Conservation (phyloP, 1,140 invertebrate species). For the Batillaria attramentaria region DNA sequence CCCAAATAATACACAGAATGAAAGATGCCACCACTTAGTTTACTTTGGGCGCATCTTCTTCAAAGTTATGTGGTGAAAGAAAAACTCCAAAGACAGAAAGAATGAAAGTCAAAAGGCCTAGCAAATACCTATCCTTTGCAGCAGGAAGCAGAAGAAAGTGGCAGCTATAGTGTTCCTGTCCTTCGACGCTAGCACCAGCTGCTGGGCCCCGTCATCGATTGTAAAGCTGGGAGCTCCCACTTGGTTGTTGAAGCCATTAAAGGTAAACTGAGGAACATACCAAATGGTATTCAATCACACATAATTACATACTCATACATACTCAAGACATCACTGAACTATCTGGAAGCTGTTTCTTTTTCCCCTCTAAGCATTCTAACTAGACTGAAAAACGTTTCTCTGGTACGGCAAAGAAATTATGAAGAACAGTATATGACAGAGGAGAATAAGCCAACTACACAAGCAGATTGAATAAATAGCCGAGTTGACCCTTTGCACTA, state of each 20-base stretch:
- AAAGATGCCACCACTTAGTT: too few species aligned
- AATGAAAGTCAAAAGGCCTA: background rate
- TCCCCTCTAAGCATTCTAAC: background rate
- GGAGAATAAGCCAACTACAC: too few species aligned
- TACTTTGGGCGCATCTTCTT: too few species aligned
- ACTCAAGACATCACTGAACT: too few species aligned
- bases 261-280: conserved; percentile 70
- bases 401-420: background rate
- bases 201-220: conserved; percentile 93
- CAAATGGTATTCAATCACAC: conserved; percentile 18
- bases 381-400: background rate
- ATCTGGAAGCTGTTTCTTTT: background rate
- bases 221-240: conserved; percentile 77
- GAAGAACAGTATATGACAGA: too few species aligned
- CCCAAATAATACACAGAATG: background rate
- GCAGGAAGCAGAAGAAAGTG: conserved; percentile 90
- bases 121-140: conserved; percentile 88
- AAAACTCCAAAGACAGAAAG: background rate
- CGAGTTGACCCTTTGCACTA: too few species aligned
- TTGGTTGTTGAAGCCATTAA: conserved; percentile 70
- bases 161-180: conserved; percentile 93
- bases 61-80: too few species aligned
- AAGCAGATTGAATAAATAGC: too few species aligned
- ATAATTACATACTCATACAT: background rate
- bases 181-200: conserved; percentile 85